Evolutionary conservation across 2,797 vertebrate genomes (phyloP).

Genomic region (Coilia nasus): DNA sequence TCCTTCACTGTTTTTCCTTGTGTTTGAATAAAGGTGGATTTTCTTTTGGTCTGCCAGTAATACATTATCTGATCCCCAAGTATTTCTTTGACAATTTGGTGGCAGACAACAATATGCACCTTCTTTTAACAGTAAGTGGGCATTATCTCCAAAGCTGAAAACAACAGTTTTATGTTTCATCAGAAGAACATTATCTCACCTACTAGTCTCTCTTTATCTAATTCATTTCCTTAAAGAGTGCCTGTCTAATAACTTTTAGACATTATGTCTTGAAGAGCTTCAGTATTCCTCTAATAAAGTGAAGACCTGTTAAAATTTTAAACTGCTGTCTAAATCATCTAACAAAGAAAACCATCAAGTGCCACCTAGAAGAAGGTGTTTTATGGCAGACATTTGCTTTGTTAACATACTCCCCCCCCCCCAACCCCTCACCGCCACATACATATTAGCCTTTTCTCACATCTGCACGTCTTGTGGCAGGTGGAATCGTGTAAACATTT

Average conservation of each 20-base stretch:
- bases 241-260: neutral
- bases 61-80: slow-evolving; percentile 14
- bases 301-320: neutral
- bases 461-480: slow-evolving; percentile 2
- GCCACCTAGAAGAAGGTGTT: neutral
- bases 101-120: slow-evolving; percentile 14
- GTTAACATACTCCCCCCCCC: neutral
- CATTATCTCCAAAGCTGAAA: slow-evolving; percentile 17
- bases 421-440: too few species aligned
- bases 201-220: neutral
- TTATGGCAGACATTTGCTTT: neutral
- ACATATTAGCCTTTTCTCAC: neutral
- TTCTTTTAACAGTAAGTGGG: slow-evolving; percentile 3
- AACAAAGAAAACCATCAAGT: neutral
- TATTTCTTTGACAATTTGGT: slow-evolving; percentile 23
- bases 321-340: neutral
- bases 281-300: neutral
- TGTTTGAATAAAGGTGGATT: slow-evolving; percentile 66
- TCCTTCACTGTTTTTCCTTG: slow-evolving; percentile 64
- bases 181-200: slow-evolving; percentile 7
- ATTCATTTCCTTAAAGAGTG: neutral
- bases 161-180: slow-evolving; percentile 11
- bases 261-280: neutral
- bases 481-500: slow-evolving; percentile 21
- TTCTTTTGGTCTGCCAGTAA: slow-evolving; percentile 32